phyloP scores from a whole-genome alignment of 2,113 vertebrate genomes.

The Rhombomys opimus region DNA sequence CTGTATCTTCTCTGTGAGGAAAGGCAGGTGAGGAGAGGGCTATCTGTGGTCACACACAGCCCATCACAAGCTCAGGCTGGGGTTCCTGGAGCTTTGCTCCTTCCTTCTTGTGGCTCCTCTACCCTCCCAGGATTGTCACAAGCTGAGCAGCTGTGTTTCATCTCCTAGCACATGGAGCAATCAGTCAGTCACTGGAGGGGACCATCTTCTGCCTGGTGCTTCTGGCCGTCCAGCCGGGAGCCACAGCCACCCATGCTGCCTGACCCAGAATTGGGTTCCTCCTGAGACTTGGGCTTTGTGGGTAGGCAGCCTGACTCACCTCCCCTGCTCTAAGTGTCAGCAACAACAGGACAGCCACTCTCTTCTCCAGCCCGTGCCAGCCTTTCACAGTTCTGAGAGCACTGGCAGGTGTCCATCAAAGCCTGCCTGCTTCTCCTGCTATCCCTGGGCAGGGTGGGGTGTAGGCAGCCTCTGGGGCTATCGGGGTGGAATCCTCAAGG shows the following conservation, averaged over 20 bases:
- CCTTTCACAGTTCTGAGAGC: not conserved
- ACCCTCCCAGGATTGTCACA: not conserved
- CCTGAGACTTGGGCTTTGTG: not conserved
- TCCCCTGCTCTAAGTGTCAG: not conserved
- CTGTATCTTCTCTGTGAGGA: not conserved
- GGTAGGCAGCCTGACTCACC: not conserved
- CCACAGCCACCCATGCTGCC: not conserved
- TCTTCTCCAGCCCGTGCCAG: not conserved
- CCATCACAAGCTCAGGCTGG: no score
- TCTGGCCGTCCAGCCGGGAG: not conserved
- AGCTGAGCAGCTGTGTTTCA: not conserved
- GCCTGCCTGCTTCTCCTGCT: not conserved
- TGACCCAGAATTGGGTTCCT: not conserved
- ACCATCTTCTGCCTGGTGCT: not conserved
- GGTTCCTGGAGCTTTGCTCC: not conserved
- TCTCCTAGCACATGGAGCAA: not conserved
- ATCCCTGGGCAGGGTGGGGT: not conserved
- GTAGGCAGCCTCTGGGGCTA: not conserved
- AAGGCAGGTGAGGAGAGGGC: not conserved
- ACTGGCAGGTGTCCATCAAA: not conserved
- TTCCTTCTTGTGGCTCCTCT: not conserved
- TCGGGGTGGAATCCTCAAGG: not conserved
- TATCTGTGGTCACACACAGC: no score
- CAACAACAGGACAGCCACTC: not conserved
- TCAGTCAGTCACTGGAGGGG: not conserved